A percentile compares a stretch with the other conserved stretches of the same genome.
Evolutionary conservation across 2,888 invertebrate genomes (phyloP).

Genomic region (Serripes groenlandicus): DNA sequence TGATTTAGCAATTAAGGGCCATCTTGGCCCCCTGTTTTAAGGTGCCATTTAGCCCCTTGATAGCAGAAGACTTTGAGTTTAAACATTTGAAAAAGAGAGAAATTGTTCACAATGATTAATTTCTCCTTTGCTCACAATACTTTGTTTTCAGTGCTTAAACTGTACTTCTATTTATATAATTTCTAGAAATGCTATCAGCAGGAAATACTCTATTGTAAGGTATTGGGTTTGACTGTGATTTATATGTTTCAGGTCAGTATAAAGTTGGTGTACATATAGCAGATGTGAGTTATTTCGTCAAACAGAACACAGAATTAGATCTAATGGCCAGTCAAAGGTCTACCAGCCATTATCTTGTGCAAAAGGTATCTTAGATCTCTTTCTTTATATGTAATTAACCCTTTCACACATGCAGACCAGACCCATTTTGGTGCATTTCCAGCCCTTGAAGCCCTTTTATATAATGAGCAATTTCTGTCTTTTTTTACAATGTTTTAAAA

Average conservation of each 20-base stretch:
- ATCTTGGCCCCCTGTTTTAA: not conserved
- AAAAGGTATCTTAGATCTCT: conserved; percentile 87
- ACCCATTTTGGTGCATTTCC: too few relatives aligned
- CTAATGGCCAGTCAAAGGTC: conserved; percentile 92
- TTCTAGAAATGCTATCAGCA: not conserved
- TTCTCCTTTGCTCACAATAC: conserved; percentile 9
- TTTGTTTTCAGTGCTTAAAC: not conserved
- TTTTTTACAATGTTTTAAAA: too few relatives aligned
- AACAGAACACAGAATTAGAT: conserved; percentile 90
- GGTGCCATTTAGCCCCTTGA: not conserved
- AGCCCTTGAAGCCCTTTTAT: too few relatives aligned
- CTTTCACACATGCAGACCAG: not conserved
- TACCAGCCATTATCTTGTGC: conserved; percentile 96
- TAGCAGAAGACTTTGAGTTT: too few relatives aligned
- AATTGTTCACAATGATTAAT: not conserved
- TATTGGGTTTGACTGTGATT: not conserved
- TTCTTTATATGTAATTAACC: not conserved
- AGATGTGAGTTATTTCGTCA: conserved; percentile 95
- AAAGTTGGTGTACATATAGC: conserved; percentile 96
- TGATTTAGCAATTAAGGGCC: too few relatives aligned
- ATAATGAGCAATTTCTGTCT: too few relatives aligned
- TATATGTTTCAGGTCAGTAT: conserved; percentile 76
- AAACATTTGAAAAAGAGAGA: conserved; percentile 15
- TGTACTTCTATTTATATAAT: not conserved
- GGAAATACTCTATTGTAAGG: not conserved